Percentiles rank a stretch among this genome's conserved stretches.
Evolutionary conservation across 2,113 vertebrate species (phyloP).

Genomic region (Naja naja): DNA sequence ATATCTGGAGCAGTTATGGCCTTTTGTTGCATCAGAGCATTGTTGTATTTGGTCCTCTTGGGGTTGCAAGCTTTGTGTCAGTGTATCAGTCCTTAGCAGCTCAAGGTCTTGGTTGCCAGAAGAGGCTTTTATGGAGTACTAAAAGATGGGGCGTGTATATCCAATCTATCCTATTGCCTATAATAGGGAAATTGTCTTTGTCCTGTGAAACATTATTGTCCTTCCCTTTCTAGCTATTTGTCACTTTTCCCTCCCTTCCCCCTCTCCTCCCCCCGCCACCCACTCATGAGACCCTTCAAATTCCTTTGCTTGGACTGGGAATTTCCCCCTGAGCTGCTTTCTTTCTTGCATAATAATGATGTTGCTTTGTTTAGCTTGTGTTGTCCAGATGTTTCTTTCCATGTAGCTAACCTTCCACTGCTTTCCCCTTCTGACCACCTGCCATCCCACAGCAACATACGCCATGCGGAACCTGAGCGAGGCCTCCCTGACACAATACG

Average conservation of each 20-base stretch:
- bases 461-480: constrained; percentile 87
- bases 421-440: constrained; percentile 38
- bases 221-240: not conserved
- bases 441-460: constrained; percentile 76
- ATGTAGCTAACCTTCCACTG: not conserved
- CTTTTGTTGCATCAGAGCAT: not conserved
- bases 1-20: not conserved
- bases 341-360: not conserved
- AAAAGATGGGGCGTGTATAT: not conserved
- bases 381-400: not conserved
- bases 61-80: not conserved
- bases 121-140: not conserved
- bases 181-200: not conserved
- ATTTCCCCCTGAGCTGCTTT: not conserved
- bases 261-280: not conserved
- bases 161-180: not conserved
- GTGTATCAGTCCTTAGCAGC: not conserved
- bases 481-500: constrained; percentile 83
- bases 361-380: not conserved
- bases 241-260: not conserved
- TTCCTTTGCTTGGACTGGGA: not conserved
- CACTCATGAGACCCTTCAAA: fast-evolving
- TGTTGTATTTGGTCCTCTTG: not conserved
- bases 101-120: not conserved
- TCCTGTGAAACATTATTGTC: not conserved